phyloP scores from a whole-genome alignment of 2,888 invertebrate genomes.

The Laothoe populi region DNA sequence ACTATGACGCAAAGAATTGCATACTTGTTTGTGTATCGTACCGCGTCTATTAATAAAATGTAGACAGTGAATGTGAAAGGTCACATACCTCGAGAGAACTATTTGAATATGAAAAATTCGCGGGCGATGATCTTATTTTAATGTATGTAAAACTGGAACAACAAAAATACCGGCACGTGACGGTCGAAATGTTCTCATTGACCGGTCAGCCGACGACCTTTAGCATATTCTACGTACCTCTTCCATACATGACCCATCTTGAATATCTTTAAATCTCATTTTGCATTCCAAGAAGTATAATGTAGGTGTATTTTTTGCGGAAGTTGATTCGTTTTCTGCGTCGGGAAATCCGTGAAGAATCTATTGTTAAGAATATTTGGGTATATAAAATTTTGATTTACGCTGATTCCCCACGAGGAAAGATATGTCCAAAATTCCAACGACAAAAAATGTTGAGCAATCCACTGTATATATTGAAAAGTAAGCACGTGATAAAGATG shows the following conservation, averaged over 20 bases:
- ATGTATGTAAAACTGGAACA: slow-evolving; percentile 10
- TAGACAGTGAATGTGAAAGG: neutral
- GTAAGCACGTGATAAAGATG: slow-evolving; percentile 5
- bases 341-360: too few species aligned
- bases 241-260: slow-evolving; percentile 40
- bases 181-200: slow-evolving; percentile 64
- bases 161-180: slow-evolving; percentile 33
- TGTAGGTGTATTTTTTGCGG: too few species aligned
- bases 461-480: neutral
- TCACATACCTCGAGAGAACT: neutral
- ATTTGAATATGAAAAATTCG: neutral
- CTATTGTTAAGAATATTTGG: too few species aligned
- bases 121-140: slow-evolving; percentile 16
- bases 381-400: too few species aligned
- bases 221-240: slow-evolving; percentile 58
- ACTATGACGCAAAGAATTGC: too few species aligned
- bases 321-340: too few species aligned
- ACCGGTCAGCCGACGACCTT: slow-evolving; percentile 71
- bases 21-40: too few species aligned
- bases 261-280: neutral
- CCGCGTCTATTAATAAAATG: too few species aligned
- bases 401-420: too few species aligned
- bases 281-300: neutral
- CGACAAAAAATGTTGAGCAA: neutral
- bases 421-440: neutral